phyloP scores from a whole-genome alignment of 2,113 vertebrate genomes.

The Physeter macrocephalus region DNA sequence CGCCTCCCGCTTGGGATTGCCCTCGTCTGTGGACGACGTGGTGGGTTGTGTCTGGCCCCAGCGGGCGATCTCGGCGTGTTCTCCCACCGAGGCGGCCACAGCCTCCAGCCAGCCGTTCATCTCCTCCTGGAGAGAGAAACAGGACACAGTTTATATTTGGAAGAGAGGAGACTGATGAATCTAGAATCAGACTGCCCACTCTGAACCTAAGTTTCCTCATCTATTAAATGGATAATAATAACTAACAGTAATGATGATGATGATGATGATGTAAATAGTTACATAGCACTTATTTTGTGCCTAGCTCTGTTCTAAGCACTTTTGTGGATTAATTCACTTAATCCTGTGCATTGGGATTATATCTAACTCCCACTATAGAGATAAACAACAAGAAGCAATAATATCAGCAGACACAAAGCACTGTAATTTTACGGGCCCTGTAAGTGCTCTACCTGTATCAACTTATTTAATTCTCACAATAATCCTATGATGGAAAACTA shows the following conservation, averaged over 20 bases:
- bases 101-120: conserved; percentile 89
- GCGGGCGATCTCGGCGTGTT: conserved; percentile 90
- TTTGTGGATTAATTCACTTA: background rate
- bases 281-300: background rate
- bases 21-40: conserved; percentile 95
- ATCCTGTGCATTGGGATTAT: background rate
- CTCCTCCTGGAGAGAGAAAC: conserved; percentile 84
- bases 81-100: conserved; percentile 82
- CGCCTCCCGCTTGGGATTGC: conserved; percentile 86
- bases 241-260: background rate
- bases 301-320: background rate
- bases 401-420: background rate
- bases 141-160: background rate
- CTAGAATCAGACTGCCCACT: background rate
- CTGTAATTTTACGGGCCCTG: background rate
- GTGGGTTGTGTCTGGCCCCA: conserved; percentile 90
- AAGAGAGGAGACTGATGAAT: background rate
- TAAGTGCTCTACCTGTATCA: background rate
- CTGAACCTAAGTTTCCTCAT: background rate
- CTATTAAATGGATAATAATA: background rate
- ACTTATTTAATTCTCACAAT: background rate
- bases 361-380: background rate
- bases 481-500: background rate
- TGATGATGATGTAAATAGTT: background rate
- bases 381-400: background rate